phyloP scores from a whole-genome alignment of 2,888 invertebrate species.

The Malachius bipustulatus region DNA sequence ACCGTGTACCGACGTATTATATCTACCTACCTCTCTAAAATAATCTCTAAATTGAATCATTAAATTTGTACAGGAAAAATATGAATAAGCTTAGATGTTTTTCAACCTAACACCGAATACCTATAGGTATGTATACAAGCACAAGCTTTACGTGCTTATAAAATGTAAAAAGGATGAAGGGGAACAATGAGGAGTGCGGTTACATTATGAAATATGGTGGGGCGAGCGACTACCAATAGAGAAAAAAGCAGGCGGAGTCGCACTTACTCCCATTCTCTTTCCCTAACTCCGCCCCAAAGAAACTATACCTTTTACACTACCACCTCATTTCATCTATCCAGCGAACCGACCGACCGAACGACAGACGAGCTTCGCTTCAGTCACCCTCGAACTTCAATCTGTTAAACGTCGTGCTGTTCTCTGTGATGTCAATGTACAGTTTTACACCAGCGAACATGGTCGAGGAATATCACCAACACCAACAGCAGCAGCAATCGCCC shows the following conservation, averaged over 20 bases:
- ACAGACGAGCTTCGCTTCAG: not conserved
- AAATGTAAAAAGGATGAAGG: slow-evolving; percentile 17
- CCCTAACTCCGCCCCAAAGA: slow-evolving; percentile 22
- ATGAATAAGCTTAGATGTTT: too few species aligned
- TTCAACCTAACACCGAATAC: too few species aligned
- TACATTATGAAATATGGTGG: slow-evolving; percentile 19
- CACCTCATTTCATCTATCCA: too few species aligned
- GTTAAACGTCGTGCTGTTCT: not conserved
- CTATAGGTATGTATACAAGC: too few species aligned
- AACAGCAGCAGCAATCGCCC: too few species aligned
- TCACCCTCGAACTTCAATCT: not conserved
- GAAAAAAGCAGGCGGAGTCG: slow-evolving; percentile 30
- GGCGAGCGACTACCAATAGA: slow-evolving; percentile 30
- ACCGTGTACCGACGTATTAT: too few species aligned
- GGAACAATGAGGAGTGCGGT: slow-evolving; percentile 25
- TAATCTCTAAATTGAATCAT: too few species aligned
- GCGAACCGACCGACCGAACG: not conserved
- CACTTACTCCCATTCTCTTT: slow-evolving; percentile 26
- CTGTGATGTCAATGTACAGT: slow-evolving; percentile 29
- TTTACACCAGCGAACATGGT: slow-evolving; percentile 26
- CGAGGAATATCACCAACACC: slow-evolving; percentile 28
- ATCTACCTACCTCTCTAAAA: too few species aligned
- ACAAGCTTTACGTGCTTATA: too few species aligned
- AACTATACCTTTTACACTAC: not conserved
- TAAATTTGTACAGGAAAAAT: too few species aligned